Evolutionary conservation across 2,797 vertebrate species (phyloP), one percentile per base, ranked within the genome.

Genomic region (Notoglanidium macrostoma): DNA sequence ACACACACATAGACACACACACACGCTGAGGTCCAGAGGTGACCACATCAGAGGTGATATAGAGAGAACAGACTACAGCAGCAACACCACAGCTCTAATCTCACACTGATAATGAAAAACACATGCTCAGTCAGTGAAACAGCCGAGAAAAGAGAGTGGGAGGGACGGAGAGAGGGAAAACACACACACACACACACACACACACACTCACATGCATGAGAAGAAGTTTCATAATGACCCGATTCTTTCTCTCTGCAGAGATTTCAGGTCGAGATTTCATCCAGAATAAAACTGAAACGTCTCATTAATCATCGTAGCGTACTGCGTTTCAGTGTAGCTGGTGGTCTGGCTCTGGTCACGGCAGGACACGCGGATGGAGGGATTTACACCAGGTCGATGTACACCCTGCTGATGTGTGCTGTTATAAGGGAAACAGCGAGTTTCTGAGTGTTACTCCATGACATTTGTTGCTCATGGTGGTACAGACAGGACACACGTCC

Each of bases 61-160:
- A 59, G 87, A 84, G 78, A 83, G 40, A 65, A 77, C 85, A 86
- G 77, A 92, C 93, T 90, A 93, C 92, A 89, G 35, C 92, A 89
- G 92, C 90, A 93, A 90, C 92, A 57, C 93, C 93, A 82, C 61
- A 67, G 83, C 92, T 94, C 91, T 94, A 95, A 95, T 95, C 95
- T 93, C 93, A 92, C 88, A 76, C 90, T 86, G 46, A 89, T 96
- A 95, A 96, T 96, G 93, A 95, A 92, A 95, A 95, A 94, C 94
- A 95, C 93, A 95, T 96, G 94, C 92, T 90, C 90, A 87, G 54
- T 63, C 68, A 86, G 89, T 86, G 94, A 87, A 86, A 84, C 72
- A 76, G 73, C 79, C 78, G 70, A 80, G 86, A 72, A 84, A 55
- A 83, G 79, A 88, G 86, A 81, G 70, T 76, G 76, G 85, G 80